A percentile compares a stretch with the other conserved stretches of the same genome.
Conservation (phyloP, 2,888 invertebrate species). For the Cistogaster globosa region DNA sequence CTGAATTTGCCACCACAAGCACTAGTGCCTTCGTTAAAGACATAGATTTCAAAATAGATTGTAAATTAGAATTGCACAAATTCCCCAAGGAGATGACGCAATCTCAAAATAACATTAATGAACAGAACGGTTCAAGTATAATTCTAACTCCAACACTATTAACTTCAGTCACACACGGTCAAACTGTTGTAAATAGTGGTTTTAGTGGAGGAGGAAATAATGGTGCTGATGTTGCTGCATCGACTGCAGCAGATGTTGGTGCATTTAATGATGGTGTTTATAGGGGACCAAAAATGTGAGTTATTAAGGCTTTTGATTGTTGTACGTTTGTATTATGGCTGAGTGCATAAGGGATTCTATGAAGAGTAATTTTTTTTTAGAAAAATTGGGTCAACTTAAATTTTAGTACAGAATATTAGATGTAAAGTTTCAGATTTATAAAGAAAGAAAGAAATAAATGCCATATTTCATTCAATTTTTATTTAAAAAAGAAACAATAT, state of each 20-base stretch:
- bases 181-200: constrained; percentile 51
- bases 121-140: constrained; percentile 79
- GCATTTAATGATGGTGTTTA: constrained; percentile 72
- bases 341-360: neutral
- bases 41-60: constrained; percentile 73
- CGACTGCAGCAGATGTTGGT: constrained; percentile 1
- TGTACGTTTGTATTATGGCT: neutral
- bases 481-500: too few species aligned
- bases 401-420: too few species aligned
- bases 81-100: constrained; percentile 75
- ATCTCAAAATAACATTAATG: constrained; percentile 66
- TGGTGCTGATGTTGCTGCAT: constrained; percentile 39
- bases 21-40: constrained; percentile 32
- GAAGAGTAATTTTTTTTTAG: too few species aligned
- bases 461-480: too few species aligned
- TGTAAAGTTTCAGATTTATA: too few species aligned
- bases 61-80: constrained; percentile 80
- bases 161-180: constrained; percentile 74
- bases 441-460: too few species aligned
- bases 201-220: neutral
- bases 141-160: constrained; percentile 81
- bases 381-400: too few species aligned
- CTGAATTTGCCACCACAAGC: constrained; percentile 22
- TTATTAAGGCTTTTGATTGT: constrained; percentile 17
- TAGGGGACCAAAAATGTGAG: constrained; percentile 82